phyloP scores from a whole-genome alignment of 2,888 invertebrate species.

The Papilio elwesi region DNA sequence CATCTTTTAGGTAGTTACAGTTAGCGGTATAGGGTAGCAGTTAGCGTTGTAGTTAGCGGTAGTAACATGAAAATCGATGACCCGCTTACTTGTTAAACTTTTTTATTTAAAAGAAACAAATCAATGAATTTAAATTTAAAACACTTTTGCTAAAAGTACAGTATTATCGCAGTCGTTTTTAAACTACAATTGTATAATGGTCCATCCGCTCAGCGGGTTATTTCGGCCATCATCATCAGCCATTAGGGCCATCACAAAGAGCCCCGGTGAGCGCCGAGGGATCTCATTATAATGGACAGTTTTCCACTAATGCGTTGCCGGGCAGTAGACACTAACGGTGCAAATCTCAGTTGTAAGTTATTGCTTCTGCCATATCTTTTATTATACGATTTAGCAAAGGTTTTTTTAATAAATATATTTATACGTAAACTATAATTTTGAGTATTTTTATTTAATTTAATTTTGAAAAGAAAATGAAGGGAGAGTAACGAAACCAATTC shows the following conservation, averaged over 20 bases:
- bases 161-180: conserved; percentile 4
- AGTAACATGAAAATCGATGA: too few relatives aligned
- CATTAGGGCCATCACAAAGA: conserved; percentile 25
- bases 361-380: conserved; percentile 50
- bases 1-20: too few relatives aligned
- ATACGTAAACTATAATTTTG: too few relatives aligned
- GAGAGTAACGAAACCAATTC: too few relatives aligned
- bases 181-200: conserved; percentile 12
- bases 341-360: conserved; percentile 54
- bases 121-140: too few relatives aligned
- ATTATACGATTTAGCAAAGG: conserved; percentile 1
- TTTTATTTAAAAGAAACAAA: too few relatives aligned
- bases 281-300: conserved; percentile 24
- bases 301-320: conserved; percentile 32
- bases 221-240: not conserved
- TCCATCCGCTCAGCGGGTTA: conserved; percentile 9
- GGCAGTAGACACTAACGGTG: conserved; percentile 46
- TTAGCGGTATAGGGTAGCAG: too few relatives aligned
- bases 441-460: too few relatives aligned
- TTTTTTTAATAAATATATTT: too few relatives aligned
- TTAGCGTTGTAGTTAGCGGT: too few relatives aligned
- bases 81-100: too few relatives aligned
- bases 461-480: too few relatives aligned
- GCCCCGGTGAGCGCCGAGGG: not conserved
- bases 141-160: not conserved